Evolutionary conservation across 64 coral and sea anemone genomes (phyloP).

Genomic region (Stichodactyla helianthus): DNA sequence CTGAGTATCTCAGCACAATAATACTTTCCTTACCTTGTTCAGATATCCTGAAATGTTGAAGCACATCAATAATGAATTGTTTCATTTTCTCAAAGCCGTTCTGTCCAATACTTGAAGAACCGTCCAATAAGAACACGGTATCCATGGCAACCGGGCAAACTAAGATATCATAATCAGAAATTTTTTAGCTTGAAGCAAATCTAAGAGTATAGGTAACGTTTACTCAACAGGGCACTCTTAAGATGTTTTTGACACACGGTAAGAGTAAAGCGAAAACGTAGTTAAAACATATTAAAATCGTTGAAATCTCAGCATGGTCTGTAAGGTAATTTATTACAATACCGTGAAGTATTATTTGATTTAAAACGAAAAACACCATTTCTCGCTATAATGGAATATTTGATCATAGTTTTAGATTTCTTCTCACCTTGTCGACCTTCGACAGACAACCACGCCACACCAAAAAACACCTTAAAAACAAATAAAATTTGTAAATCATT

Average conservation of each 20-base stretch:
- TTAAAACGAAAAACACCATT: not conserved
- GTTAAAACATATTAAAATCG: not conserved
- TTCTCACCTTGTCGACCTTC: not conserved
- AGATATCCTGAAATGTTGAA: slow-evolving; percentile 10
- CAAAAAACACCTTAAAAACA: not conserved
- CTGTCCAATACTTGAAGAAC: slow-evolving; percentile 11
- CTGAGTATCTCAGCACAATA: not conserved
- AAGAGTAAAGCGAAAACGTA: not conserved
- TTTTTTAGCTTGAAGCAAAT: not conserved
- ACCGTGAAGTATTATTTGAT: not conserved
- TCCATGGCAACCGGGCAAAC: slow-evolving; percentile 17
- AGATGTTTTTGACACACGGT: not conserved
- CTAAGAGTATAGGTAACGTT: not conserved
- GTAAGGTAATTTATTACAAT: not conserved
- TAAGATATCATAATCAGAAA: not conserved
- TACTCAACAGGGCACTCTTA: not conserved
- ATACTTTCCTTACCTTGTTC: not conserved
- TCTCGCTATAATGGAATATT: too few relatives aligned
- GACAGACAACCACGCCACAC: not conserved
- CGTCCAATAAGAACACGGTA: slow-evolving; percentile 24
- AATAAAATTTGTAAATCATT: not conserved
- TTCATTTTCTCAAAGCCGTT: not conserved
- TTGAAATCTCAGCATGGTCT: not conserved
- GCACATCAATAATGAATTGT: not conserved
- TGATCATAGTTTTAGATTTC: not conserved